Base-by-base conservation (phyloP, 2,113 vertebrate genomes). In the Campylomormyrus tamandua region DNA sequence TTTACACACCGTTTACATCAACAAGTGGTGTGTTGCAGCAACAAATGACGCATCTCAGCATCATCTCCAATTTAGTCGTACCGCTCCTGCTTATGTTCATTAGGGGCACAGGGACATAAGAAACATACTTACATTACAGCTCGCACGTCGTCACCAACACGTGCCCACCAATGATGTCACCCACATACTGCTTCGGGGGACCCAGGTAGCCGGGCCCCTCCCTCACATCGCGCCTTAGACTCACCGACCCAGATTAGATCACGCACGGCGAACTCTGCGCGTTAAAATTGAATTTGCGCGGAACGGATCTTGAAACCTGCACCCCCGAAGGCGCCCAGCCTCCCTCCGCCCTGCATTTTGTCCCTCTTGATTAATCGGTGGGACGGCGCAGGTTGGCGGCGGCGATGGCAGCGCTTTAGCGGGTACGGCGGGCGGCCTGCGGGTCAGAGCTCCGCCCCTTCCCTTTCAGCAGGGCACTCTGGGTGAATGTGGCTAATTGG, bases 401-500 rank as follows among this genome's bases (percentile, higher is more conserved):
- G 3, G 85, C 85, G 6, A 9, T 15, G 87, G 58, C 19, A 10
- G 85, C 0, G 85, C 27, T n/a, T 87, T 35, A 52, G 46, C 21
- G 87, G 87, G 35, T 62, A 50, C 4, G 21, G 56, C 8, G 4
- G 53, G 87, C 17, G 87, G 35, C 53, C 39, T 58, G 46, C 31
- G 89, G 90, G 93, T 92, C 91, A 21, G 83, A 46, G 13, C 83
- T 39, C 42, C 45, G 3, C 84, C 91, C 92, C 92, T 91, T 90
- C 91, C 89, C 91, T 88, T 92, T 94, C 93, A 88, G 0, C 24
- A 86, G 93, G 92, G 94, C 94, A 95, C 94, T 93, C 95, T 94
- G 96, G 96, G 96, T 98, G 97, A 98, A 98, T 97, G 96, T 96
- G 96, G 94, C 95, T 98, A 98, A 98, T 98, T 98, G 97, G 96